phyloP scores from a whole-genome alignment of 2,888 invertebrate genomes.

The Lasioglossum lativentre region DNA sequence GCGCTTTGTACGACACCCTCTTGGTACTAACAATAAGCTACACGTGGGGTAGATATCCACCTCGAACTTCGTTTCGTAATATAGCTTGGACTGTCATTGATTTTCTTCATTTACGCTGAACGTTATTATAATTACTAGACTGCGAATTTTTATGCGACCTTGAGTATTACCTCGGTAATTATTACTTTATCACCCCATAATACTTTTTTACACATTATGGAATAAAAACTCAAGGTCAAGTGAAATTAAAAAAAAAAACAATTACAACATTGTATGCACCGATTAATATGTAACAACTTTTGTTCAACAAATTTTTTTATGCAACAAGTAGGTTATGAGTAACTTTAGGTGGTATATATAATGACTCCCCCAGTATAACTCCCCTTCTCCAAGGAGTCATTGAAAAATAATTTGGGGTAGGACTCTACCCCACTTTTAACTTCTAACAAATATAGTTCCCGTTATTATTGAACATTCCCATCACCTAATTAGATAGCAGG shows the following conservation, averaged over 20 bases:
- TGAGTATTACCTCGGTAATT: no score
- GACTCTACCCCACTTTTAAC: background rate
- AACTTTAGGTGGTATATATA: no score
- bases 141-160: no score
- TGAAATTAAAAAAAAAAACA: no score
- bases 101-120: background rate
- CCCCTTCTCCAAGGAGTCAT: background rate
- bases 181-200: no score
- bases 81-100: background rate
- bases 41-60: conserved; percentile 8
- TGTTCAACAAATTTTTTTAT: background rate
- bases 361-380: no score
- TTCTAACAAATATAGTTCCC: background rate
- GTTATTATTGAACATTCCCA: conserved; percentile 41
- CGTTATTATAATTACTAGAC: background rate
- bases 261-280: background rate
- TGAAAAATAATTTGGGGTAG: background rate
- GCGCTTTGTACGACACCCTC: background rate
- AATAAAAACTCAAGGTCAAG: no score
- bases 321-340: background rate
- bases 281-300: background rate
- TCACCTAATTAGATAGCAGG: conserved; percentile 88
- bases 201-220: no score
- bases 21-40: conserved; percentile 9
- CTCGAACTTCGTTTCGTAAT: background rate